phyloP scores from a whole-genome alignment of 2,113 vertebrate genomes.

The Sorex araneus region DNA sequence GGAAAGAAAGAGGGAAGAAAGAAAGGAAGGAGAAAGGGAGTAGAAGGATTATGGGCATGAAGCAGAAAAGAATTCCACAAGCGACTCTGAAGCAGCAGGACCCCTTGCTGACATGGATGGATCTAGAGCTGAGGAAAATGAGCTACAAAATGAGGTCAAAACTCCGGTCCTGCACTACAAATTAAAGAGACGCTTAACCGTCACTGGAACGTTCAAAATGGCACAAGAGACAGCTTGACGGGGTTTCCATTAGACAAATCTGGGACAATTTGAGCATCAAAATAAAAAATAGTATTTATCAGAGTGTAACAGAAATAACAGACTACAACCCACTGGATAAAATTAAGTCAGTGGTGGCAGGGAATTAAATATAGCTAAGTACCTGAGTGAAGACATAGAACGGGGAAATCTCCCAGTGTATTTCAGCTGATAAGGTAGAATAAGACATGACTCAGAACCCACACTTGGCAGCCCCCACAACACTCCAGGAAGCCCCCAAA shows the following conservation, averaged over 20 bases:
- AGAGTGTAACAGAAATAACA: background rate
- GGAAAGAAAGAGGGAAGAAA: no score
- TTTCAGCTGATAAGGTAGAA: background rate
- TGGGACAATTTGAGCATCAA: background rate
- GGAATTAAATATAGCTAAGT: background rate
- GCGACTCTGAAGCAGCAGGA: background rate
- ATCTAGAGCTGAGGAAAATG: background rate
- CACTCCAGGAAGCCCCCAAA: background rate
- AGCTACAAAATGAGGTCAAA: background rate
- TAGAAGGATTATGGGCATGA: background rate
- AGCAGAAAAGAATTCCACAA: background rate
- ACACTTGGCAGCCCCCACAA: background rate
- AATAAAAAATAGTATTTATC: background rate
- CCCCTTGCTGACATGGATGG: background rate
- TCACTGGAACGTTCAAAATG: background rate
- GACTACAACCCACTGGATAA: conserved; percentile 1
- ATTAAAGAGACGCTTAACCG: background rate
- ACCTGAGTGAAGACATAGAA: background rate
- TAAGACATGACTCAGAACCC: background rate
- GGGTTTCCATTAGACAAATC: background rate
- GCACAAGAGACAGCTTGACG: background rate
- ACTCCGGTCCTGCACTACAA: no score
- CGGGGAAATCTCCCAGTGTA: background rate
- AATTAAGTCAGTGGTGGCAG: background rate
- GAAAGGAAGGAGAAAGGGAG: no score